Evolutionary conservation across 2,888 invertebrate genomes (phyloP).

Genomic region (Acanthosoma haemorrhoidale): DNA sequence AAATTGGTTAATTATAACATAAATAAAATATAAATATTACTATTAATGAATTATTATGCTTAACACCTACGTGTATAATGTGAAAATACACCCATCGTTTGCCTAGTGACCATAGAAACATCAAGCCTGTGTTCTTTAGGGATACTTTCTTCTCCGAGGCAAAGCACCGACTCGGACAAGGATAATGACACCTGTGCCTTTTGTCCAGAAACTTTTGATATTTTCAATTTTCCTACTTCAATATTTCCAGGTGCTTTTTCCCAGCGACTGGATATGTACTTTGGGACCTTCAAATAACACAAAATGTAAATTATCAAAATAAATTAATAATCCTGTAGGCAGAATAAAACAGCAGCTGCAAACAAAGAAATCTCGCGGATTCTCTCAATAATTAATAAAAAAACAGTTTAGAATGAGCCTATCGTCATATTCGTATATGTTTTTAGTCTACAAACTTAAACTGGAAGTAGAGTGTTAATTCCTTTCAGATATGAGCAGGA

Average conservation of each 20-base stretch:
- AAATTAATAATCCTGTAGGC: not conserved
- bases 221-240: conserved; percentile 89
- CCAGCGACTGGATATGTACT: conserved; percentile 94
- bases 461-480: no score
- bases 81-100: conserved; percentile 88
- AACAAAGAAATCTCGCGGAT: no score
- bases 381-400: no score
- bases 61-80: conserved; percentile 65
- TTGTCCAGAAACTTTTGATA: conserved; percentile 69
- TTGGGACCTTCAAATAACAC: conserved; percentile 57
- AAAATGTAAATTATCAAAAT: not conserved
- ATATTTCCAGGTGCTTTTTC: conserved; percentile 84
- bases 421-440: no score
- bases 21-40: no score
- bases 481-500: no score
- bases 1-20: no score
- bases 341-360: no score
- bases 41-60: no score
- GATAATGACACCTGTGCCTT: conserved; percentile 83
- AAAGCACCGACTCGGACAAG: conserved; percentile 72
- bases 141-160: conserved; percentile 71
- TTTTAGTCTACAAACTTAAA: no score
- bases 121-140: conserved; percentile 89
- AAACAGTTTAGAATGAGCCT: no score
- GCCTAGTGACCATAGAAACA: conserved; percentile 83